phyloP scores from a whole-genome alignment of 2,113 vertebrate species.

The Gymnobelideus leadbeateri region DNA sequence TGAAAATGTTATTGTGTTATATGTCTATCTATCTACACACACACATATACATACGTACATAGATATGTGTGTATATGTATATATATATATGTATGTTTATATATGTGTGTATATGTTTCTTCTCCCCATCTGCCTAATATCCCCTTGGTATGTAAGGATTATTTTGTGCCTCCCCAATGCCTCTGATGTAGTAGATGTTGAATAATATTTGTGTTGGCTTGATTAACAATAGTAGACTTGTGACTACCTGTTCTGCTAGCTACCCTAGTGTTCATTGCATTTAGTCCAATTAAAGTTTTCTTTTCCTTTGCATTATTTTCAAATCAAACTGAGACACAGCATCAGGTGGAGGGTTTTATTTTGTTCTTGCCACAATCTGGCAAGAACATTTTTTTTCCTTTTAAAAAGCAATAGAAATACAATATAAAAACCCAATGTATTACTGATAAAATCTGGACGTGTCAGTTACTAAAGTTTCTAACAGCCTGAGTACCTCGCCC shows the following conservation, averaged over 20 bases:
- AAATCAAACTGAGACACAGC: not conserved
- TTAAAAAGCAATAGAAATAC: not conserved
- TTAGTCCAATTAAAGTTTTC: not conserved
- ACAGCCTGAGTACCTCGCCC: not conserved
- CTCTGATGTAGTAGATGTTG: not conserved
- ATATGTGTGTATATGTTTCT: no score
- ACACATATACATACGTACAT: no score
- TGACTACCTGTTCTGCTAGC: not conserved
- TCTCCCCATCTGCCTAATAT: not conserved
- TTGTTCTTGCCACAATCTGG: not conserved
- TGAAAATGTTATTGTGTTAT: not conserved
- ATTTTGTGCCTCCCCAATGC: not conserved
- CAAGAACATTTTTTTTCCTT: not conserved
- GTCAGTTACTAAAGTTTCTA: not conserved
- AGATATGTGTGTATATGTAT: no score
- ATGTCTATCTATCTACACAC: no score
- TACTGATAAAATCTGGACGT: not conserved
- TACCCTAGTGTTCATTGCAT: not conserved
- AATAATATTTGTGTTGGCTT: not conserved
- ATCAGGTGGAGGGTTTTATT: not conserved
- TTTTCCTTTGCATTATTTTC: not conserved
- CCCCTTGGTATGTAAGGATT: not conserved
- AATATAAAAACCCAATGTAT: not conserved
- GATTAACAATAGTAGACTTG: not conserved
- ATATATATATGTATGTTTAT: no score